A percentile compares a stretch with the other conserved stretches of the same genome.
phyloP scores from a whole-genome alignment of 2,797 vertebrate genomes.

The Neosilurus hyrtlii region DNA sequence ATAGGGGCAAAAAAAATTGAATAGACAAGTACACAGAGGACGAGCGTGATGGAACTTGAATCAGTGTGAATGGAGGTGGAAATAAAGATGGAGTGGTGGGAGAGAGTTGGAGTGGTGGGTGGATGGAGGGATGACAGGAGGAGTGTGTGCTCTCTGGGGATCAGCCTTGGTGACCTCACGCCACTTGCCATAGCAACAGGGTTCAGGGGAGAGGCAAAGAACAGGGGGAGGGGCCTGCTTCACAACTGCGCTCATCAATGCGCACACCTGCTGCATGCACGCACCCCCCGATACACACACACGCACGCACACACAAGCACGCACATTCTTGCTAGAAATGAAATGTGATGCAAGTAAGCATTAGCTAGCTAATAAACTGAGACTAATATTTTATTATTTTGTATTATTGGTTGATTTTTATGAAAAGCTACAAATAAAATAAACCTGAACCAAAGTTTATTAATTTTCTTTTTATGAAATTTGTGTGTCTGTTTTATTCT shows the following conservation, averaged over 20 bases:
- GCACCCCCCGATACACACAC: neutral
- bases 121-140: slow-evolving; percentile 39
- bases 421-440: neutral
- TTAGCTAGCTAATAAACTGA: neutral
- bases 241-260: slow-evolving; percentile 52
- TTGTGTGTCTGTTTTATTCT: slow-evolving; percentile 6
- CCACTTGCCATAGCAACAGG: slow-evolving; percentile 58
- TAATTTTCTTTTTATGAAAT: neutral
- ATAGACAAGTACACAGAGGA: neutral
- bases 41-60: neutral
- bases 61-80: neutral
- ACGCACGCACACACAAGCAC: slow-evolving; percentile 1
- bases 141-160: slow-evolving; percentile 45
- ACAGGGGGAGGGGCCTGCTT: slow-evolving; percentile 39
- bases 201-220: slow-evolving; percentile 29
- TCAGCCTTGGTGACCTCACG: slow-evolving; percentile 52
- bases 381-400: neutral
- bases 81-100: neutral
- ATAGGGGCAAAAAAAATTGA: no score
- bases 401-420: neutral
- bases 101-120: slow-evolving; percentile 24
- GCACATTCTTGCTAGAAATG: neutral
- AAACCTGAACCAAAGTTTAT: no score
- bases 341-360: neutral
- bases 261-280: slow-evolving; percentile 51